Evolutionary conservation across 2,113 vertebrate species (phyloP).

Genomic region (Corythornis madagascariensis): DNA sequence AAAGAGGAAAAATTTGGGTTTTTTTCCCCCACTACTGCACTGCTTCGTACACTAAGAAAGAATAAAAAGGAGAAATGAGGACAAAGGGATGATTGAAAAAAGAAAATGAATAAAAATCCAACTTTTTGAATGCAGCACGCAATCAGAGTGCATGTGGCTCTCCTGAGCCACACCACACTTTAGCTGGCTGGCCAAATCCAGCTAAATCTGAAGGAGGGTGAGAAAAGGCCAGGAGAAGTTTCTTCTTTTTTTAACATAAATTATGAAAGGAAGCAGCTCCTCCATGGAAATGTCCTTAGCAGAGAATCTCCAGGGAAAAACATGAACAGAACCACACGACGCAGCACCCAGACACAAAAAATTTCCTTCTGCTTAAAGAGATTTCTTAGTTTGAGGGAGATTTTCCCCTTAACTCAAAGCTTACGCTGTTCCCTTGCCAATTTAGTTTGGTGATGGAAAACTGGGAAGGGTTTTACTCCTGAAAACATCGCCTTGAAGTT

Average conservation of each 20-base stretch:
- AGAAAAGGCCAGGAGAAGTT: not conserved
- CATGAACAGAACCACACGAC: accelerated
- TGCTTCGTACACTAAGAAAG: not conserved
- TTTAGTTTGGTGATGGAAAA: not conserved
- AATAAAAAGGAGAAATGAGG: not conserved
- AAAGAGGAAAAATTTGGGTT: not conserved
- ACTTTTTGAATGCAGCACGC: not conserved
- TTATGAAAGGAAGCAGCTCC: not conserved
- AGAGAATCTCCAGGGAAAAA: not conserved
- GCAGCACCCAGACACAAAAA: not conserved
- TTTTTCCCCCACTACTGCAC: not conserved
- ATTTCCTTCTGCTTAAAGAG: not conserved
- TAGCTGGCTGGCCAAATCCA: not conserved
- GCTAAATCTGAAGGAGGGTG: not conserved
- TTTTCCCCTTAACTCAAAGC: not conserved
- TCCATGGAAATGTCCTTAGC: not conserved
- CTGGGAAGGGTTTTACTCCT: not conserved
- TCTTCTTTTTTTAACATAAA: not conserved
- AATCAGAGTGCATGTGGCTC: not conserved
- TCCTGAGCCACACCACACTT: not conserved
- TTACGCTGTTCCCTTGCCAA: not conserved
- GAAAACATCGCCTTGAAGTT: not conserved
- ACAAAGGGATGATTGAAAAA: not conserved
- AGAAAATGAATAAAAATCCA: not conserved
- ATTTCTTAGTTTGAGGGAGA: not conserved